These are phyloP conservation scores for Sphaerophoria rueppellii DNA, from an alignment of 2,888 invertebrate species.

Conservation along the genomic window DNA sequence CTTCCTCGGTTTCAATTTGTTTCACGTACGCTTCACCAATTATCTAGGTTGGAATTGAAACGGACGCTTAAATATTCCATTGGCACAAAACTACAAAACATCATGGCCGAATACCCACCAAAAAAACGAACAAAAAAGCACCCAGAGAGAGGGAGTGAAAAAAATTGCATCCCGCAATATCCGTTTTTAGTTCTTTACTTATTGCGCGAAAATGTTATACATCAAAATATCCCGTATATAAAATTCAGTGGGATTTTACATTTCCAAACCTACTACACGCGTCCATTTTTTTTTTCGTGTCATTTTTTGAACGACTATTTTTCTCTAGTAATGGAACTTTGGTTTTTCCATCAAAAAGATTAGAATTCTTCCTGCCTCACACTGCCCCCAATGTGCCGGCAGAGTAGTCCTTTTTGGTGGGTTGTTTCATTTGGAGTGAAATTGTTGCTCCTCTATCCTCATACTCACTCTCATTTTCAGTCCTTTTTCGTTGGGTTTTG, in stretches of 20 bases:
- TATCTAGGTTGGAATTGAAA: conserved; percentile 47
- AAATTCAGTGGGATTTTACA: conserved; percentile 46
- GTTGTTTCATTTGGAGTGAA: background rate
- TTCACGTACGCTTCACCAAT: conserved; percentile 67
- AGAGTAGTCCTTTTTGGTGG: background rate
- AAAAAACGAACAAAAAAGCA: background rate
- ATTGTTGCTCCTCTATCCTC: conserved; percentile 7
- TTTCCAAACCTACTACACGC: conserved; percentile 44
- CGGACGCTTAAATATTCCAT: conserved; percentile 45
- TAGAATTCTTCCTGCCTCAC: background rate
- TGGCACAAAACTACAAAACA: conserved; percentile 36
- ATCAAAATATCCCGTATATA: conserved; percentile 21
- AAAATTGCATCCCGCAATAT: conserved; percentile 46
- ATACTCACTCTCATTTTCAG: background rate
- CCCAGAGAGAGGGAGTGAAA: conserved; percentile 2
- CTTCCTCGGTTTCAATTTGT: conserved; percentile 45
- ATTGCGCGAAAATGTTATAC: conserved; percentile 25
- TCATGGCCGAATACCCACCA: conserved; percentile 27
- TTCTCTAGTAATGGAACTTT: conserved; percentile 9
- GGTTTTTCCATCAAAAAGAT: conserved; percentile 38
- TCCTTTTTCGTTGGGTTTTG: background rate
- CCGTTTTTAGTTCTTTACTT: conserved; percentile 51
- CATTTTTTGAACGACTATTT: background rate
- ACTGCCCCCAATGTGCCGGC: background rate
- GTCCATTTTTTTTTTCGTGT: background rate